Conservation (phyloP, 2,797 vertebrate species). For the Anabacerthia variegaticeps region DNA sequence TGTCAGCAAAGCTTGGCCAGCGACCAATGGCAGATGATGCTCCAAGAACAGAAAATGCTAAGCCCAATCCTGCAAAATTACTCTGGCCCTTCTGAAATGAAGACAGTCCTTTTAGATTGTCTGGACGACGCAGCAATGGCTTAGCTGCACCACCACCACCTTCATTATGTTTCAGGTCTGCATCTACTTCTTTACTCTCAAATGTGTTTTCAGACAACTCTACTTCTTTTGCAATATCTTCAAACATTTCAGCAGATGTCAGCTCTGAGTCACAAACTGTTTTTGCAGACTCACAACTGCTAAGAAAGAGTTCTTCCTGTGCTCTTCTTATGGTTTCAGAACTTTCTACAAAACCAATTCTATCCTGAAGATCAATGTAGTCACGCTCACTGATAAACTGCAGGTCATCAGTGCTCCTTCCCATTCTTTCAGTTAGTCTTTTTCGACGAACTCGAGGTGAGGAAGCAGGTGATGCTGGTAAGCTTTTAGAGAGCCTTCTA, state of each 20-base stretch:
- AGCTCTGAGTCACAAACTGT: conserved; percentile 82
- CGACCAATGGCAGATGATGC: conserved; percentile 80
- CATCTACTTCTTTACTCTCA: conserved; percentile 52
- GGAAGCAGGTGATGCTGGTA: conserved; percentile 79
- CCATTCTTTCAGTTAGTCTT: conserved; percentile 30
- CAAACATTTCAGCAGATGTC: conserved; percentile 20
- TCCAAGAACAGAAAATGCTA: conserved; percentile 86
- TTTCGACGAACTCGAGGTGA: conserved; percentile 73
- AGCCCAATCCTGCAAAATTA: conserved; percentile 86
- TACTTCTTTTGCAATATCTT: conserved; percentile 54
- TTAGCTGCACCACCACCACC: conserved; percentile 78
- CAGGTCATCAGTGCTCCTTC: conserved; percentile 56
- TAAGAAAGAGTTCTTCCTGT: conserved; percentile 81
- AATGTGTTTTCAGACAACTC: conserved; percentile 23
- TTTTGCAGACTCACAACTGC: conserved; percentile 94
- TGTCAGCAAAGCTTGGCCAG: conserved; percentile 87
- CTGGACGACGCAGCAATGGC: conserved; percentile 81
- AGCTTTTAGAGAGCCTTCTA: conserved; percentile 80
- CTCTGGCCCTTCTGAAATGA: conserved; percentile 88
- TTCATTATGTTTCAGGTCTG: conserved; percentile 69
- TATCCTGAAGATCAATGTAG: conserved; percentile 56
- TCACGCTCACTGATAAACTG: conserved; percentile 20
- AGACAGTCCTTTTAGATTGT: conserved; percentile 89
- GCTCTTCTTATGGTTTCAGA: conserved; percentile 80
- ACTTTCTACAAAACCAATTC: conserved; percentile 66